Base-by-base conservation (phyloP, 2,797 vertebrate genomes). In the Myoxocephalus aenaeus region DNA sequence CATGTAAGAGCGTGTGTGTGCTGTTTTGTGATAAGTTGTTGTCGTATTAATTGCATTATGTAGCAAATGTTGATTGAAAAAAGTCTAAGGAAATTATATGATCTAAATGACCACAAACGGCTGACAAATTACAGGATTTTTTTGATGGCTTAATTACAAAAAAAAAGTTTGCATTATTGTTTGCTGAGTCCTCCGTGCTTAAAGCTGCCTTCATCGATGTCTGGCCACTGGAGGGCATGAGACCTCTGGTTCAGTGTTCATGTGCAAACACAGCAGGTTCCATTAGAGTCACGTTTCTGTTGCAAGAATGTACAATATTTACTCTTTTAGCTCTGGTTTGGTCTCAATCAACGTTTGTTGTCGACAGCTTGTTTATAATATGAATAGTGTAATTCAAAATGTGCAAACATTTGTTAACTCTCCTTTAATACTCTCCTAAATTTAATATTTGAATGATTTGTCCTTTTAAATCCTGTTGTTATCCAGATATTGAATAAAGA, bases 171-270 rank as follows among this genome's bases (percentile, higher is more conserved):
- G 1, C 59, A 27, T 29, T 17, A 18, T 20, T 51, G 38, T 59
- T 40, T 42, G 18, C 8, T 27, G 4, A 18, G 10, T 74, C 17
- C 10, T 15, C 20, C 4, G 38, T 64, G 25, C 10, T 51, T 42
- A 20, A 44, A 65, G 20, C 3, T 29, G 18, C 15, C 4, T 48
- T 12, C 40, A 9, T 7, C 40, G 4, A 51, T 29, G 15, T 73
- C 65, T 75, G 63, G 18, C 73, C 76, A 70, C 54, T 74, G 54
- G 73, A 20, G 34, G 72, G 69, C 53, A 68, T 46, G 25, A 58
- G 13, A 48, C 15, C 27, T 51, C 2, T 70, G 22, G 20, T 46
- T 1, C 9, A 3, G 5, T 46, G 2, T 27, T 29, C 12, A n/a
- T 5, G 13, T 40, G 38, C 15, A 5, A 53, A 53, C 51, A 53